Percentiles rank a stretch among this genome's conserved stretches.
These are phyloP conservation scores for Nyctereutes procyonoides DNA, from an alignment of 2,113 vertebrate species.

Conservation along the genomic window DNA sequence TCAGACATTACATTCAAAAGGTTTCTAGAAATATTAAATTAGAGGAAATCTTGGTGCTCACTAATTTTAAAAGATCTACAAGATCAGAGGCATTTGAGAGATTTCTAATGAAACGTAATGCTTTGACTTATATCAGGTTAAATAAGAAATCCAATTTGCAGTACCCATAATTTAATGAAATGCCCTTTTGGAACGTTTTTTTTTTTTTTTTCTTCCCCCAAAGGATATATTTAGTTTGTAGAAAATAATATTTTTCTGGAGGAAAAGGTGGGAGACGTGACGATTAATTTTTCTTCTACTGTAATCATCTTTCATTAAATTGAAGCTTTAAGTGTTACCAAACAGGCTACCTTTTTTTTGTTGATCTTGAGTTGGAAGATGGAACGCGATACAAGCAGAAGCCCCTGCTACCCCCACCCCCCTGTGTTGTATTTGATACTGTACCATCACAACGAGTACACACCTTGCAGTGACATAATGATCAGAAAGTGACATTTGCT, in stretches of 20 bases:
- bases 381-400: background rate
- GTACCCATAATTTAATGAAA: conserved; percentile 44
- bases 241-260: conserved; percentile 45
- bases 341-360: background rate
- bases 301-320: conserved; percentile 26
- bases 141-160: conserved; percentile 56
- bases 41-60: conserved; percentile 43
- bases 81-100: conserved; percentile 27
- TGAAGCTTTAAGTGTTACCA: background rate
- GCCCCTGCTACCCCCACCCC: background rate
- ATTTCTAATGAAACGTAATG: conserved; percentile 43
- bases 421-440: background rate
- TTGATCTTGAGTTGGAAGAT: background rate
- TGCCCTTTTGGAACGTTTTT: conserved; percentile 17
- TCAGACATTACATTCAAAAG: conserved; percentile 47
- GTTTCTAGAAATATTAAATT: conserved; percentile 59
- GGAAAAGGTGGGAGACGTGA: background rate
- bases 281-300: conserved; percentile 27
- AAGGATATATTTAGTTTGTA: conserved; percentile 62
- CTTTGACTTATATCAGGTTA: conserved; percentile 39
- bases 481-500: background rate
- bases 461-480: background rate
- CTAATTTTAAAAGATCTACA: conserved; percentile 1
- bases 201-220: background rate
- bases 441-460: background rate